Evolutionary conservation across 2,113 vertebrate species (phyloP), one percentile per base, ranked within the genome.

Genomic region (Calidris pygmaea): DNA sequence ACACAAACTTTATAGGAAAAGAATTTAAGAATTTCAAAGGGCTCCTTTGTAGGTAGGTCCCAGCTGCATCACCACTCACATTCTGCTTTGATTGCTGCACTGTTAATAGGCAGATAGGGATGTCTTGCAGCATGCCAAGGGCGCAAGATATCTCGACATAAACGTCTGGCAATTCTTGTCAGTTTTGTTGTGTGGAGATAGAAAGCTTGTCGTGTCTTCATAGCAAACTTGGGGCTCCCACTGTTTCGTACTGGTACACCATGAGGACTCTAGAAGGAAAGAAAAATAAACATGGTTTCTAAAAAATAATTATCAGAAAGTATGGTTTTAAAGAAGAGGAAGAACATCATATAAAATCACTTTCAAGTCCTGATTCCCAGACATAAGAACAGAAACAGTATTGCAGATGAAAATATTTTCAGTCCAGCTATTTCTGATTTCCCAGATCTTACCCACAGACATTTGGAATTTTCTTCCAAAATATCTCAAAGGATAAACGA

Each of bases 131-230:
- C 97, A 4, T 98, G 98, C 91, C 98, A 98, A 1, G 99, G 99
- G 74, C 98, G 98, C 94, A 99, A 97, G 89, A 99, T 98, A 96
- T 99, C 99, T 27, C 98, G 98, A 97, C 99, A 99, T 85, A 99
- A 91, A 50, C 99, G 98, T n/a, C 99, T 98, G 23, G 99, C 99
- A 48, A 98, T 97, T 77, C 98, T 98, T 1, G 99, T 99, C 96
- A 99, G 96, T 72, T 98, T 98, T 66, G 98, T 99, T 74, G 99
- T 99, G 89, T 99, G 98, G 87, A 99, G 98, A 97, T 98, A 99
- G 95, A 99, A 99, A 45, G 99, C 99, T 98, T 99, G 99, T 41
- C 99, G 96, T 26, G 99, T 99, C 98, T 99, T 99, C 98, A 99
- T 99, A 5, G 99, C 99, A 80, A 99, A 99, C 96, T 99, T 99